Conservation (phyloP, 1,140 invertebrate genomes). For the Eumaeus atala region DNA sequence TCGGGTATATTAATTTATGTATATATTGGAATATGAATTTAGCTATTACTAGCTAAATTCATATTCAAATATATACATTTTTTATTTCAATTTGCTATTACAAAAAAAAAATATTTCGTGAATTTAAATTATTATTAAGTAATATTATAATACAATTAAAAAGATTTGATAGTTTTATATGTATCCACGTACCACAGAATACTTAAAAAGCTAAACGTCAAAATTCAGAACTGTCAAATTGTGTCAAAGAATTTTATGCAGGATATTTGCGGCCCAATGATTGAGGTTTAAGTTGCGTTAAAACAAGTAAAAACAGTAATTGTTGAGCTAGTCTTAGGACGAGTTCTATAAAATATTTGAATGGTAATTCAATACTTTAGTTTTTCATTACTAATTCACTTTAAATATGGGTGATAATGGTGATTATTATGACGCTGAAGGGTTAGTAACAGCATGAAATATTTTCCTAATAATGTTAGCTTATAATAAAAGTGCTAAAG, state of each 20-base stretch:
- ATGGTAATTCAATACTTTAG: conserved; percentile 13
- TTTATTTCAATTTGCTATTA: too few relatives aligned
- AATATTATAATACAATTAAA: too few relatives aligned
- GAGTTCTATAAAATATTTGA: background rate
- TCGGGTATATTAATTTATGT: too few relatives aligned
- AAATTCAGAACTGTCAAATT: background rate
- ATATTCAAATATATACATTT: too few relatives aligned
- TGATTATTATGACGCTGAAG: conserved; percentile 64
- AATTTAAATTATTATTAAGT: too few relatives aligned
- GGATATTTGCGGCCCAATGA: too few relatives aligned
- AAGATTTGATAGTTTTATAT: too few relatives aligned
- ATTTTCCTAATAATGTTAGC: conserved; percentile 21
- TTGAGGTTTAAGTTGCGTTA: too few relatives aligned
- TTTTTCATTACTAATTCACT: conserved; percentile 14
- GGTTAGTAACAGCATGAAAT: conserved; percentile 56
- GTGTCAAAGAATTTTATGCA: background rate
- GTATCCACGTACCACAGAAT: too few relatives aligned
- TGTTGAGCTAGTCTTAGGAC: background rate
- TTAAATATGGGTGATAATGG: conserved; percentile 57
- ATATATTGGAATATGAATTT: too few relatives aligned
- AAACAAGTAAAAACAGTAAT: background rate
- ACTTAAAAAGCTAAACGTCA: background rate
- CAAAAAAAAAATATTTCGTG: too few relatives aligned
- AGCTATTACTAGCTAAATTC: too few relatives aligned
- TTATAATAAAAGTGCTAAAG: background rate